Evolutionary conservation across 2,888 invertebrate species (phyloP).

Genomic region (Heliconius ismenius): DNA sequence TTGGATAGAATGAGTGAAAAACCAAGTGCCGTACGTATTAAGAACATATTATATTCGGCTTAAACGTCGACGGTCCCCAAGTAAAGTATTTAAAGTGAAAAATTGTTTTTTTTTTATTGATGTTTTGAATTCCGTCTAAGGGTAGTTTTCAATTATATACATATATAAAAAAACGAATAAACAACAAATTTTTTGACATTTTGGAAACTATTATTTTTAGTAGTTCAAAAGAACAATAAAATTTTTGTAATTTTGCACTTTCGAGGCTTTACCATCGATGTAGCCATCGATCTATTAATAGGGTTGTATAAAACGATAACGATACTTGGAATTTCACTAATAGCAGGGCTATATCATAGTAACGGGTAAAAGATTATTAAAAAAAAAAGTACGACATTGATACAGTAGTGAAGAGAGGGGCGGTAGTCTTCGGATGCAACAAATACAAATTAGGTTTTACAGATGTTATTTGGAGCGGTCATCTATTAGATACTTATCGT

Average conservation of each 20-base stretch:
- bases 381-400: slow-evolving; percentile 71
- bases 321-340: slow-evolving; percentile 30
- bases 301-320: neutral
- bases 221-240: no score
- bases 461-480: slow-evolving; percentile 50
- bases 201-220: no score
- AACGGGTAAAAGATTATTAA: slow-evolving; percentile 30
- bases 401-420: slow-evolving; percentile 81
- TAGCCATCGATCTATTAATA: neutral
- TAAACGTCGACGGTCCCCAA: neutral
- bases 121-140: no score
- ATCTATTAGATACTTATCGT: slow-evolving; percentile 47
- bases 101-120: no score
- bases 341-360: slow-evolving; percentile 26
- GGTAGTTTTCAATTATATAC: no score
- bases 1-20: slow-evolving; percentile 25
- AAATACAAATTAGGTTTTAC: slow-evolving; percentile 58
- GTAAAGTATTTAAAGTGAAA: neutral
- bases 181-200: no score
- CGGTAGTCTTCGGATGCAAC: slow-evolving; percentile 77
- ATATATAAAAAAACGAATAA: no score
- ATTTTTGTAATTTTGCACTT: no score
- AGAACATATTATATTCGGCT: neutral
- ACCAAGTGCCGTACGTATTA: slow-evolving; percentile 29
- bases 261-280: no score